These are phyloP conservation scores for Balaeniceps rex DNA, from an alignment of 2,113 vertebrate genomes.

Conservation along the genomic window DNA sequence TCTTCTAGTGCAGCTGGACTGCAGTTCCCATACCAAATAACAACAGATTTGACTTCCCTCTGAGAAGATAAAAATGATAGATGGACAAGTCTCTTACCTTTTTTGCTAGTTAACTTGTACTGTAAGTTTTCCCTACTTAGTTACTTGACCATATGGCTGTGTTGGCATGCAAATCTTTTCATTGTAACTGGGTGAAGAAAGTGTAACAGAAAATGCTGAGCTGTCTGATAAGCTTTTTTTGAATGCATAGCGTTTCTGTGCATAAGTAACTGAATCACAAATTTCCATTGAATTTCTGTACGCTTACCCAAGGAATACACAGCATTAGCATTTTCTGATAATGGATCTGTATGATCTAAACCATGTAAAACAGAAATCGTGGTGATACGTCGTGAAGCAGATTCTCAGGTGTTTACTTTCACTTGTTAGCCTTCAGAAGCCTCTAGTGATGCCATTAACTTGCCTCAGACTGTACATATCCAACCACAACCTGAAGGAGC, in stretches of 20 bases:
- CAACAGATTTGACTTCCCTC: not conserved
- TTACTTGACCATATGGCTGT: not conserved
- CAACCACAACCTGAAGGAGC: constrained; percentile 66
- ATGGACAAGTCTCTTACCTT: not conserved
- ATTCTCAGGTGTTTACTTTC: not conserved
- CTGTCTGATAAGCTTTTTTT: not conserved
- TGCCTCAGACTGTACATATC: constrained; percentile 84
- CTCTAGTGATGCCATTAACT: constrained; percentile 79
- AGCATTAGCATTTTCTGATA: not conserved
- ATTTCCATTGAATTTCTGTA: not conserved
- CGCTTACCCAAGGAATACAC: not conserved
- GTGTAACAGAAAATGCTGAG: not conserved
- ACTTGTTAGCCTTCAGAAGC: constrained; percentile 77
- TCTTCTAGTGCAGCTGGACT: not conserved
- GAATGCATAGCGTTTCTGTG: not conserved
- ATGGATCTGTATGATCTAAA: not conserved
- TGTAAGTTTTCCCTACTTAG: not conserved
- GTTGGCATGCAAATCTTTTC: not conserved
- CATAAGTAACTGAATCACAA: not conserved
- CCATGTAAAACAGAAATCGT: not conserved
- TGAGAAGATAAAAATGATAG: not conserved
- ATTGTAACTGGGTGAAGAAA: not conserved
- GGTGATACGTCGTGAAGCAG: not conserved
- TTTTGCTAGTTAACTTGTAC: not conserved
- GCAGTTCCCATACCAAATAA: not conserved